Conservation (phyloP, 2,113 vertebrate genomes). For the Propithecus coquereli region DNA sequence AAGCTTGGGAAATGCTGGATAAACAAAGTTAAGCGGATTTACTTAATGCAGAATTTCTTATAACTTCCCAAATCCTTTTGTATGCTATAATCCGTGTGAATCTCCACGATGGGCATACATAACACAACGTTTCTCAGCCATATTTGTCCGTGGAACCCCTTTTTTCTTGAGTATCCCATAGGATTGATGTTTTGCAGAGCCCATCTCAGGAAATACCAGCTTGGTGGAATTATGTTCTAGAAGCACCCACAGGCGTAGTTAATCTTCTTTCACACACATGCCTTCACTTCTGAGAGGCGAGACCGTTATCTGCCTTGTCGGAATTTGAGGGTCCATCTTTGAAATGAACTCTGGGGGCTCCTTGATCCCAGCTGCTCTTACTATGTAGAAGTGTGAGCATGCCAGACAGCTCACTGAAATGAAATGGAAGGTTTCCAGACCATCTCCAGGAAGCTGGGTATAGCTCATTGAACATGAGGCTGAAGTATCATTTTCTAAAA, state of each 20-base stretch:
- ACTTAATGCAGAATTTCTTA: not conserved
- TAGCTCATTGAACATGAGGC: not conserved
- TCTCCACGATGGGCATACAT: not conserved
- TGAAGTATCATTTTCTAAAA: not conserved
- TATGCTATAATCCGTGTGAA: not conserved
- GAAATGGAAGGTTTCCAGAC: conserved; percentile 1
- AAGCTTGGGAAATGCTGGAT: not conserved
- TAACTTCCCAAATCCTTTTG: not conserved
- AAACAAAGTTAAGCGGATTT: not conserved
- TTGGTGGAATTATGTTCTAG: not conserved
- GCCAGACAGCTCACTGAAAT: not conserved
- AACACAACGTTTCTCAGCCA: not conserved
- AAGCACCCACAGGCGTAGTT: not conserved
- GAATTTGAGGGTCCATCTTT: not conserved
- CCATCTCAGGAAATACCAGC: not conserved
- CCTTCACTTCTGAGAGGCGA: not conserved
- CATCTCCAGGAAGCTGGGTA: not conserved
- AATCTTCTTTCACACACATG: not conserved
- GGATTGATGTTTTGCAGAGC: not conserved
- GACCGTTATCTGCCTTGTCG: not conserved
- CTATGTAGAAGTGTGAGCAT: not conserved
- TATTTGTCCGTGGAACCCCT: not conserved
- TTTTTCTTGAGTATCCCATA: not conserved
- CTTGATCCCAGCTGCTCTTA: not conserved
- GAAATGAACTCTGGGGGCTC: not conserved